phyloP scores from a whole-genome alignment of 2,113 vertebrate genomes.

The Dicaeum eximium region DNA sequence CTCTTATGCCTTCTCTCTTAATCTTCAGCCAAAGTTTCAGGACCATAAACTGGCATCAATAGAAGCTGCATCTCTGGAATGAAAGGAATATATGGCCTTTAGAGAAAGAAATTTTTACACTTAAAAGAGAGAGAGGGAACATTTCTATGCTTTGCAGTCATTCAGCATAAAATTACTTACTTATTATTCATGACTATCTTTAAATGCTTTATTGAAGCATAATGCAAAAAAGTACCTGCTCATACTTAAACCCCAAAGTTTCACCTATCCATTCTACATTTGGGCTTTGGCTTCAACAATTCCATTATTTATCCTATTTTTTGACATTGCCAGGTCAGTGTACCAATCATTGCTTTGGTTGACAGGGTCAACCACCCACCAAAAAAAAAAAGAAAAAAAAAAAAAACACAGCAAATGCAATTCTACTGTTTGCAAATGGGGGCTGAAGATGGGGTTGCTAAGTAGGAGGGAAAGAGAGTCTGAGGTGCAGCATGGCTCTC shows the following conservation, averaged over 20 bases:
- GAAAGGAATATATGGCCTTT: constrained; percentile 43
- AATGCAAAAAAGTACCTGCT: constrained; percentile 43
- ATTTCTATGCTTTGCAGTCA: constrained; percentile 31
- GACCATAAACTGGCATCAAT: constrained; percentile 34
- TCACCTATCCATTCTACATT: neutral
- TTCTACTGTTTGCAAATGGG: neutral
- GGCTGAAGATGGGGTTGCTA: neutral
- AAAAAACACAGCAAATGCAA: neutral
- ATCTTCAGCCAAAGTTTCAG: constrained; percentile 37
- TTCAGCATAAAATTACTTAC: constrained; percentile 67
- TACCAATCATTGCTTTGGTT: neutral
- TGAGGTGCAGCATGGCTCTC: neutral
- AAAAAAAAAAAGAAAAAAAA: neutral
- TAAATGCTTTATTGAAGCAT: constrained; percentile 64
- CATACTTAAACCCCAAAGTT: constrained; percentile 1
- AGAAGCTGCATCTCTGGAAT: constrained; percentile 10
- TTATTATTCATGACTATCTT: constrained; percentile 63
- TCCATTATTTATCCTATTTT: neutral
- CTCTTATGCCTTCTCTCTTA: neutral
- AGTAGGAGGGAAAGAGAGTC: neutral
- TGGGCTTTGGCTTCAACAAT: neutral
- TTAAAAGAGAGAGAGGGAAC: neutral
- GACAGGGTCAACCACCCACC: accelerated
- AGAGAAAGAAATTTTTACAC: constrained; percentile 35
- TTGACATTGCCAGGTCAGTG: neutral